Percentiles rank a stretch among this genome's conserved stretches.
Evolutionary conservation across 1,140 invertebrate genomes (phyloP).

Genomic region (Notospermus geniculatus): DNA sequence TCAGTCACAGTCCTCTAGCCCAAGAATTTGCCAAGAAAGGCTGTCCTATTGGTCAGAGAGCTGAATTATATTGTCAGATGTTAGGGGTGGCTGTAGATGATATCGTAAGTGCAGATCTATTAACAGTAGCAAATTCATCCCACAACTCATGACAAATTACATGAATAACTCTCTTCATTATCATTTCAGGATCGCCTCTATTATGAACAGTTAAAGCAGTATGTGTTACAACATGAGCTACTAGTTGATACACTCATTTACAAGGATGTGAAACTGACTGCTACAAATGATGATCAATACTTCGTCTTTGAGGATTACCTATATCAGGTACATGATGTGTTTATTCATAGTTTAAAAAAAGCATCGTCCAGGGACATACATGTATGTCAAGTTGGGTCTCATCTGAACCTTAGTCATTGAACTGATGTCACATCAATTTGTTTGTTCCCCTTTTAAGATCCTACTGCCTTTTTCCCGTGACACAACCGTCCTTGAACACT

Average conservation of each 20-base stretch:
- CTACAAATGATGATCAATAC: constrained; percentile 95
- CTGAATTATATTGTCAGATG: constrained; percentile 77
- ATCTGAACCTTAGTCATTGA: too few species aligned
- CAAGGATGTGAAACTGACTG: constrained; percentile 93
- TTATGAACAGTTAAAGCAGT: constrained; percentile 78
- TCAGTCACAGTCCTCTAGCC: constrained; percentile 51
- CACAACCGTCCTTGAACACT: constrained; percentile 68
- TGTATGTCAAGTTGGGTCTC: too few species aligned
- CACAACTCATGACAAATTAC: neutral
- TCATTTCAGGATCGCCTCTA: constrained; percentile 73
- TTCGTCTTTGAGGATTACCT: constrained; percentile 96
- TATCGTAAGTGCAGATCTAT: constrained; percentile 37
- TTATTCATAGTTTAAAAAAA: too few species aligned
- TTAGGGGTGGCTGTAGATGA: constrained; percentile 68
- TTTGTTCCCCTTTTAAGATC: constrained; percentile 59
- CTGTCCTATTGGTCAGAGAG: constrained; percentile 73
- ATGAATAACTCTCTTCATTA: too few species aligned
- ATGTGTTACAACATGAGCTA: constrained; percentile 84
- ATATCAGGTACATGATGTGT: constrained; percentile 84
- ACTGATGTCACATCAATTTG: constrained; percentile 2
- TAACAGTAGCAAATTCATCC: neutral
- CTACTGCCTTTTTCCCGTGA: constrained; percentile 92
- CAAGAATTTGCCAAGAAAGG: constrained; percentile 82
- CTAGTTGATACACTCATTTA: constrained; percentile 91
- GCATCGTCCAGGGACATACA: too few species aligned